Conservation (phyloP, 2,113 vertebrate genomes). For the Chelonoidis abingdonii region DNA sequence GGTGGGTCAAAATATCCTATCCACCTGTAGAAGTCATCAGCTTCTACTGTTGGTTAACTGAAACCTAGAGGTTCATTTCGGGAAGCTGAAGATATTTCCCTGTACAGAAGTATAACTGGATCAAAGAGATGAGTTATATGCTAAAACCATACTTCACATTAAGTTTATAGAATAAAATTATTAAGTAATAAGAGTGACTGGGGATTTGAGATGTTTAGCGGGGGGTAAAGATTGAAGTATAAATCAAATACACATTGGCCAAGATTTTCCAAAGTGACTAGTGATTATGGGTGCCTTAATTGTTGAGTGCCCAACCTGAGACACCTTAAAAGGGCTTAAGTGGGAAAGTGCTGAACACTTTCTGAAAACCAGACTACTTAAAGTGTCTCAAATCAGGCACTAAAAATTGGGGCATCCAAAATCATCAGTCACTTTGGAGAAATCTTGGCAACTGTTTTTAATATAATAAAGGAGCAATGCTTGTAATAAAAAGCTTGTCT, state of each 20-base stretch:
- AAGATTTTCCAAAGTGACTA: background rate
- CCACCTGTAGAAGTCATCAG: background rate
- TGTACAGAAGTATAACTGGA: accelerated
- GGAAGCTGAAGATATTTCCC: background rate
- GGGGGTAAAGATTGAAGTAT: background rate
- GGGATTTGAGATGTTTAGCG: background rate
- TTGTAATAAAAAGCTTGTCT: background rate
- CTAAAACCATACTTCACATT: background rate
- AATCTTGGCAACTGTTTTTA: background rate
- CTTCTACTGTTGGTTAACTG: accelerated
- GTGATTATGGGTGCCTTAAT: background rate
- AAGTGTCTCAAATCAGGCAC: background rate
- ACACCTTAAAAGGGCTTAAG: background rate
- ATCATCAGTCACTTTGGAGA: background rate
- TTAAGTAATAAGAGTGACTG: background rate
- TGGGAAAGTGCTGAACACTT: background rate
- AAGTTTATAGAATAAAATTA: background rate
- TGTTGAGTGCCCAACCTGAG: accelerated
- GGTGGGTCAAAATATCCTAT: accelerated
- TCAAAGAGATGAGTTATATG: background rate
- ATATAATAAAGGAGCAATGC: background rate
- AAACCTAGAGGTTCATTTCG: accelerated
- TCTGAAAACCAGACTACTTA: background rate
- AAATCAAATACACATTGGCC: background rate
- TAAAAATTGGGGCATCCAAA: background rate